These are phyloP conservation scores for Digitonthophagus gazella DNA, from an alignment of 2,888 invertebrate genomes.

Conservation along the genomic window DNA sequence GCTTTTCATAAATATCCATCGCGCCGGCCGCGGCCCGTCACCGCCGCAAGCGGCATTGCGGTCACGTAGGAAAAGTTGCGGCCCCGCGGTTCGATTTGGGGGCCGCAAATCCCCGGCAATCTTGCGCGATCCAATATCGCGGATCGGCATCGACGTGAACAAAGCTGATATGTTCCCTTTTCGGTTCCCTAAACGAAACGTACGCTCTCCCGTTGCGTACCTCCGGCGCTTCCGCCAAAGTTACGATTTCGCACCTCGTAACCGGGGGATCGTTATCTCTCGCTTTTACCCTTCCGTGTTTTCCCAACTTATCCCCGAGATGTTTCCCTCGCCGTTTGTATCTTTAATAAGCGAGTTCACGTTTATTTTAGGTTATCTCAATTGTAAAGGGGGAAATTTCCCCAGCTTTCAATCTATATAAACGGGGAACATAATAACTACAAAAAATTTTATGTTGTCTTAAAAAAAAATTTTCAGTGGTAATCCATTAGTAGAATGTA, in stretches of 20 bases:
- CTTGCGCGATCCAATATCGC: slow-evolving; percentile 50
- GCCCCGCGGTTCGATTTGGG: slow-evolving; percentile 49
- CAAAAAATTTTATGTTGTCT: no score
- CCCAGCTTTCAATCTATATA: background rate
- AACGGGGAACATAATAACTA: background rate
- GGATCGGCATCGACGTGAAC: background rate
- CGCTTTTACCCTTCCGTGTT: no score
- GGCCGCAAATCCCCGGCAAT: slow-evolving; percentile 52
- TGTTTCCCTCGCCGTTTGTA: background rate
- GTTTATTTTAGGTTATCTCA: background rate
- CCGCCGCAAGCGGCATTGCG: slow-evolving; percentile 40
- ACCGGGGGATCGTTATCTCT: background rate
- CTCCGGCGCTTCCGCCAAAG: background rate
- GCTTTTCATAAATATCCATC: slow-evolving; percentile 52
- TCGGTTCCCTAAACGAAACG: background rate
- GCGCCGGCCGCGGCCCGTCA: slow-evolving; percentile 36
- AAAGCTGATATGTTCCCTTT: background rate
- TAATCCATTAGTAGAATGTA: no score
- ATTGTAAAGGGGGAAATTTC: no score
- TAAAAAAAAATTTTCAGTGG: no score
- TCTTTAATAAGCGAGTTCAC: background rate
- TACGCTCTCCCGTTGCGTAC: background rate
- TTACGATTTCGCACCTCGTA: background rate
- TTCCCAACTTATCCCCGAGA: background rate
- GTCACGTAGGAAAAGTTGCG: slow-evolving; percentile 52